A percentile compares a stretch with the other conserved stretches of the same genome.
phyloP scores from a whole-genome alignment of 2,888 invertebrate genomes.

The Ophion ventricosus region DNA sequence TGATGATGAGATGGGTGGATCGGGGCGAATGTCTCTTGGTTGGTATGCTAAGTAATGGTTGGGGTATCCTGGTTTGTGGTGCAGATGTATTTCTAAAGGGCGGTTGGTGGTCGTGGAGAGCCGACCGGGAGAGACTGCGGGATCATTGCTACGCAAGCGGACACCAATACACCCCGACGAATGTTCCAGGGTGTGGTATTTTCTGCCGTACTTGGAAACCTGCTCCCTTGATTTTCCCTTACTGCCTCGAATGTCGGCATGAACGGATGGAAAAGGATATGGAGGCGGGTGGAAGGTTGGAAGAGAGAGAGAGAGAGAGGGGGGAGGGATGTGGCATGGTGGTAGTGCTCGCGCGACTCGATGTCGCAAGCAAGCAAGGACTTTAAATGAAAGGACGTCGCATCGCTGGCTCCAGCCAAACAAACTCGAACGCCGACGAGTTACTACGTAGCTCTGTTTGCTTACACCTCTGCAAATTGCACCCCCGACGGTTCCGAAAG shows the following conservation, averaged over 20 bases:
- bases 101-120: background rate
- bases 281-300: background rate
- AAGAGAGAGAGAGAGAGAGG: background rate
- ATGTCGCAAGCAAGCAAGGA: conserved; percentile 74
- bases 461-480: conserved; percentile 82
- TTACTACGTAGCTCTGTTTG: conserved; percentile 77
- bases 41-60: background rate
- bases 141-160: too few species aligned
- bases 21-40: conserved; percentile 2
- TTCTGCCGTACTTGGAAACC: conserved; percentile 29
- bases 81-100: too few species aligned
- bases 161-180: background rate
- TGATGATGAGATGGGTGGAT: conserved; percentile 23
- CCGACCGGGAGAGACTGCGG: background rate
- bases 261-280: conserved; percentile 1
- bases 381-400: conserved; percentile 81
- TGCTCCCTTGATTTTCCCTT: conserved; percentile 22
- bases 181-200: background rate
- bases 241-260: conserved; percentile 10
- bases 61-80: background rate
- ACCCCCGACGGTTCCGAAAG: conserved; percentile 64
- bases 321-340: background rate
- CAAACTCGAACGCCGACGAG: conserved; percentile 76
- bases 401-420: conserved; percentile 79
- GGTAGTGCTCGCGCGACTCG: conserved; percentile 60